A percentile compares a stretch with the other conserved stretches of the same genome.
Evolutionary conservation across 2,113 vertebrate species (phyloP).

Genomic region (Nanorana parkeri): DNA sequence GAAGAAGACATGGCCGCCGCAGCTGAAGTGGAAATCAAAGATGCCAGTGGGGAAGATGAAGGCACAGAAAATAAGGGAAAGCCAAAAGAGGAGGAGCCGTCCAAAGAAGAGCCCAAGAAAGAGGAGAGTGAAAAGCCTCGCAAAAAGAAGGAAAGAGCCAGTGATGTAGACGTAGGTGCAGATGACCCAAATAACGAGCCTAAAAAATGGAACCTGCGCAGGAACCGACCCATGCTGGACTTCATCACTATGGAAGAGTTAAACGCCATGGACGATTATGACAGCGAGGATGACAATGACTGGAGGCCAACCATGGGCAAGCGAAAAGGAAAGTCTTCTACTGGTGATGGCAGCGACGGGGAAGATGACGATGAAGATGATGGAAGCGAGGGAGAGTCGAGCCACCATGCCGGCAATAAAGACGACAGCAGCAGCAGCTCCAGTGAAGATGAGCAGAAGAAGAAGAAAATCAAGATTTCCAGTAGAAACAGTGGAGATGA

Average conservation of each 20-base stretch:
- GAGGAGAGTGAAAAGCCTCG: constrained; percentile 72
- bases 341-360: constrained; percentile 82
- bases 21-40: constrained; percentile 62
- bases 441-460: constrained; percentile 84
- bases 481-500: constrained; percentile 88
- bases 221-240: constrained; percentile 92
- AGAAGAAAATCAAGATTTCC: constrained; percentile 82
- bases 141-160: constrained; percentile 76
- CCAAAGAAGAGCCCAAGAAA: constrained; percentile 82
- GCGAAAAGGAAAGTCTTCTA: constrained; percentile 81
- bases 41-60: constrained; percentile 68
- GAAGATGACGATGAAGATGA: constrained; percentile 82
- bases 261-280: constrained; percentile 97
- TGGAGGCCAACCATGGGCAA: constrained; percentile 90
- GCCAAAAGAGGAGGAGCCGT: constrained; percentile 77
- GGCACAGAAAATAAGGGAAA: constrained; percentile 72
- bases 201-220: constrained; percentile 97
- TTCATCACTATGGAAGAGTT: constrained; percentile 96
- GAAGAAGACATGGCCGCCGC: constrained; percentile 68
- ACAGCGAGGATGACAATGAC: constrained; percentile 98
- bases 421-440: constrained; percentile 82
- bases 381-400: constrained; percentile 80
- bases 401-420: constrained; percentile 77
- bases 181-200: constrained; percentile 87
- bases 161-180: constrained; percentile 63